Conservation (phyloP, 2,113 vertebrate species). For the Nothoprocta perdicaria region DNA sequence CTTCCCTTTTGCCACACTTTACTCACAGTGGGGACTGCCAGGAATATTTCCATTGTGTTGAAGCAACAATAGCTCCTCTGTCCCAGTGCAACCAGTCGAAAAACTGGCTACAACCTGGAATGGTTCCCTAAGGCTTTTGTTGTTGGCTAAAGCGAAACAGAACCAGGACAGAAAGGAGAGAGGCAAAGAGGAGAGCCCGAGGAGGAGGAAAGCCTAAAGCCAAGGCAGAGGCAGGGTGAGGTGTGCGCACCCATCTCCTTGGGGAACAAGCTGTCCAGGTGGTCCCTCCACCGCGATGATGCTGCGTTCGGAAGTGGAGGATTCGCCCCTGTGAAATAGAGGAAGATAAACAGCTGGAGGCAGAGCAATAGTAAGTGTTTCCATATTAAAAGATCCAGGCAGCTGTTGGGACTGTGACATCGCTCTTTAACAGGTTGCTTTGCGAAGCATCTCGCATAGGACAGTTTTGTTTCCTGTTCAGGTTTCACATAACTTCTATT, state of each 20-base stretch:
- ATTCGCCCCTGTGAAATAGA: not conserved
- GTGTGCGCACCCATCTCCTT: fast-evolving
- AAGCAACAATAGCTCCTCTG: not conserved
- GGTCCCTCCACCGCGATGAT: not conserved
- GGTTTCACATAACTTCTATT: not conserved
- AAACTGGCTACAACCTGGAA: not conserved
- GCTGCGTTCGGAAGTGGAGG: not conserved
- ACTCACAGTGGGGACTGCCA: not conserved
- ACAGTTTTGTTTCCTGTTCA: not conserved
- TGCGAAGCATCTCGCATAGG: not conserved
- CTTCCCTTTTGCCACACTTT: not conserved
- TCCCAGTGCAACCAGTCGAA: fast-evolving
- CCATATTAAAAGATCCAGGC: not conserved
- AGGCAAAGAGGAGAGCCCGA: not conserved
- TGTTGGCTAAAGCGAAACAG: not conserved
- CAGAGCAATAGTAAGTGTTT: not conserved
- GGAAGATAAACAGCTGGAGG: not conserved
- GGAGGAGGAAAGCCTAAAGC: not conserved
- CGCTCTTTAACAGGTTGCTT: not conserved
- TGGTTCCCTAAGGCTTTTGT: not conserved
- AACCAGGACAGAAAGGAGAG: not conserved
- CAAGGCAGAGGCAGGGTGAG: not conserved
- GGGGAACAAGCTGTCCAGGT: not conserved
- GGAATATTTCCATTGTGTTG: not conserved
- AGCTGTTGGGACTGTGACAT: not conserved